These are phyloP conservation scores for Drosophila pseudotalamancana DNA, from an alignment of 2,888 invertebrate species.

Conservation along the genomic window DNA sequence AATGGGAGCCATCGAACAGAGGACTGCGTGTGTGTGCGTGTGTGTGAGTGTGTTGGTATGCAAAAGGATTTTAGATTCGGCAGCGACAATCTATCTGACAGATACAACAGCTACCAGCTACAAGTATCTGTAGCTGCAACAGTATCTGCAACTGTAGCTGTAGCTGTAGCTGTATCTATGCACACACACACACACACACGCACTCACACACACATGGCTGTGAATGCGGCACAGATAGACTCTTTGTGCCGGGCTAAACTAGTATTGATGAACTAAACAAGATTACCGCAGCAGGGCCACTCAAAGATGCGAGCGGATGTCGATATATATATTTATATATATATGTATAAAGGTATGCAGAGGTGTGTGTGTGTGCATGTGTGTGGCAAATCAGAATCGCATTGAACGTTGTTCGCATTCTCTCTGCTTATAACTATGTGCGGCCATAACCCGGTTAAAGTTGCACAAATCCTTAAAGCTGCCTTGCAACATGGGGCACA, in stretches of 20 bases:
- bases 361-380: too few relatives aligned
- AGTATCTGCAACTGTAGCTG: constrained; percentile 36
- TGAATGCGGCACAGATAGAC: constrained; percentile 40
- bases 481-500: constrained; percentile 18
- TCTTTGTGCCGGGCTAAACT: constrained; percentile 73
- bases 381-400: too few relatives aligned
- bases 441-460: constrained; percentile 31
- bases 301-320: constrained; percentile 30
- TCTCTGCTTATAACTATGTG: too few relatives aligned
- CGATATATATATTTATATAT: too few relatives aligned
- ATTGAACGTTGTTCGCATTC: too few relatives aligned
- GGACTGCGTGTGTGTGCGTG: constrained; percentile 4
- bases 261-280: constrained; percentile 77
- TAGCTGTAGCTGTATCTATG: neutral
- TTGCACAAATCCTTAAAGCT: constrained; percentile 59
- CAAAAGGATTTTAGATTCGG: constrained; percentile 38
- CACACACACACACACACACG: neutral
- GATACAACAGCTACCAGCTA: constrained; percentile 21
- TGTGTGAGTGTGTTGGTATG: constrained; percentile 16
- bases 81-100: constrained; percentile 55
- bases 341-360: too few relatives aligned
- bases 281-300: constrained; percentile 54
- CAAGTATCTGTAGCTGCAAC: constrained; percentile 21
- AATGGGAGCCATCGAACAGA: constrained; percentile 20
- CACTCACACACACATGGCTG: constrained; percentile 16